These are phyloP conservation scores for Catharus bicknelli DNA, from an alignment of 2,113 vertebrate species.

Conservation along the genomic window DNA sequence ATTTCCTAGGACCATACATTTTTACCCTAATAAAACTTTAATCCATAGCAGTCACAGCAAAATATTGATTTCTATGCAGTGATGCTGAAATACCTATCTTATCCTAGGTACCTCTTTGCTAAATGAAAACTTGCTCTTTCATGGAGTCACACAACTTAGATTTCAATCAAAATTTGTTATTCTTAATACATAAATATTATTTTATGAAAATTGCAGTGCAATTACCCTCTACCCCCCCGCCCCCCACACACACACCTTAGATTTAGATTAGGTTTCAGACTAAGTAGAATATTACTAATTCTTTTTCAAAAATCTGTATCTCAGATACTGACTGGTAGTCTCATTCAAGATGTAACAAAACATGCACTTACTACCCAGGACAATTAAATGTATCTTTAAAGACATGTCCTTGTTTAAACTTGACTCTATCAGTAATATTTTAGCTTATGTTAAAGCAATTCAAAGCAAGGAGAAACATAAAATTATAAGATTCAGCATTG, in stretches of 20 bases:
- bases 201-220: neutral
- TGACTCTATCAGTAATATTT: neutral
- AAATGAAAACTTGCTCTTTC: neutral
- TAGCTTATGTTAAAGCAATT: neutral
- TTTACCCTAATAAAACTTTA: neutral
- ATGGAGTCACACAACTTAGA: neutral
- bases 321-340: neutral
- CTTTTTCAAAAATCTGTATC: neutral
- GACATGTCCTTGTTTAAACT: neutral
- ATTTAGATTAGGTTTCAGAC: neutral
- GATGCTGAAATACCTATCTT: neutral
- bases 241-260: too few relatives aligned
- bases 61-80: neutral
- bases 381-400: neutral
- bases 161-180: neutral
- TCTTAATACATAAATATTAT: neutral
- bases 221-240: fast-evolving
- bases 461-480: neutral
- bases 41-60: neutral
- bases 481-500: neutral
- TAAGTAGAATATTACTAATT: neutral
- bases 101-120: neutral
- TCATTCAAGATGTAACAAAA: neutral
- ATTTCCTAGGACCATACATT: neutral
- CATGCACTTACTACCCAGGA: neutral